Conservation (phyloP, 2,888 invertebrate species). For the Meloe dianella region DNA sequence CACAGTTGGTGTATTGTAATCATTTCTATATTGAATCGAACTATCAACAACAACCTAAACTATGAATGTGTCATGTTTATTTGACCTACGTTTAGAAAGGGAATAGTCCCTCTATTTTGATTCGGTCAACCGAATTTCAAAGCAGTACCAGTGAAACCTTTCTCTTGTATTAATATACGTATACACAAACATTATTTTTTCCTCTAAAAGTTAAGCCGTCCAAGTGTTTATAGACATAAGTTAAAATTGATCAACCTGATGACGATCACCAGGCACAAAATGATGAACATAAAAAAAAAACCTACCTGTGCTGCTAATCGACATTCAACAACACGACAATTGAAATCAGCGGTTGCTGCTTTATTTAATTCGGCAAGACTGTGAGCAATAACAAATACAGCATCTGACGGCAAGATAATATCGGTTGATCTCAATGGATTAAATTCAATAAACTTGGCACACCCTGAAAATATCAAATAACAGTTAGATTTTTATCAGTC, state of each 20-base stretch:
- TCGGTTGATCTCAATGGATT: constrained; percentile 80
- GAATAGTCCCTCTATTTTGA: too few species aligned
- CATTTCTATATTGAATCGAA: background rate
- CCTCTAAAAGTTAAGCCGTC: too few species aligned
- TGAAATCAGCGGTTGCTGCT: constrained; percentile 90
- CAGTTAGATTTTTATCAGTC: background rate
- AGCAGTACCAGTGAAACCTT: too few species aligned
- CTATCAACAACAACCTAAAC: background rate
- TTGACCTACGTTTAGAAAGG: too few species aligned
- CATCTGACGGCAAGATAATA: constrained; percentile 80
- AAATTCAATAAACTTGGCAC: constrained; percentile 93
- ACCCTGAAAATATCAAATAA: constrained; percentile 61
- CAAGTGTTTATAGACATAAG: too few species aligned
- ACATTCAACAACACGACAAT: constrained; percentile 94
- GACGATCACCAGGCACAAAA: too few species aligned
- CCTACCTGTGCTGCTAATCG: constrained; percentile 84
- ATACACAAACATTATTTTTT: too few species aligned
- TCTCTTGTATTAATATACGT: too few species aligned
- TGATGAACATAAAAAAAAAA: too few species aligned
- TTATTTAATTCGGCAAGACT: constrained; percentile 89
- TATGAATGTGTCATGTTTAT: too few species aligned
- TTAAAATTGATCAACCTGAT: too few species aligned
- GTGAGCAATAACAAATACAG: constrained; percentile 93
- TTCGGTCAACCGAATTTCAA: too few species aligned
- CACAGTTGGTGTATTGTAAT: background rate